Conservation (phyloP, 2,113 vertebrate genomes). For the Piaya cayana region DNA sequence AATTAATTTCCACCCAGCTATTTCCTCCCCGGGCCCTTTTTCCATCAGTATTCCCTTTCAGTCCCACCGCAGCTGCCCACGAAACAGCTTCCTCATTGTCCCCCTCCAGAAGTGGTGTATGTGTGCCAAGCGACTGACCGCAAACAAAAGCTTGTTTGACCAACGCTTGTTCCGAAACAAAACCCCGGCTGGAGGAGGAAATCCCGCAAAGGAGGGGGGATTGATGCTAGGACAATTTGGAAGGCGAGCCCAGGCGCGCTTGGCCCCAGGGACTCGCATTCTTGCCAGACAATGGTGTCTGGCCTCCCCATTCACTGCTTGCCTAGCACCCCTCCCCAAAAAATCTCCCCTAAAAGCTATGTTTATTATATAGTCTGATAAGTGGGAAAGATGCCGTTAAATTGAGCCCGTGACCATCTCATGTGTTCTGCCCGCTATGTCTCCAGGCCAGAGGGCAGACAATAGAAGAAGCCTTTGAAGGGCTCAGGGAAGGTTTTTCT, state of each 20-base stretch:
- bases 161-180: slow-evolving; percentile 85
- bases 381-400: slow-evolving; percentile 3
- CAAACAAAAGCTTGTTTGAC: slow-evolving; percentile 88
- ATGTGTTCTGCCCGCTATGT: neutral
- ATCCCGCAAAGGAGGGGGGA: slow-evolving; percentile 71
- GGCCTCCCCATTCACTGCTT: slow-evolving; percentile 62
- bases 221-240: slow-evolving; percentile 70
- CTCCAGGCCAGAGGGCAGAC: neutral
- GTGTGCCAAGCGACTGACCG: slow-evolving; percentile 79
- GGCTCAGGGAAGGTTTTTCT: neutral
- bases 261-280: slow-evolving; percentile 45
- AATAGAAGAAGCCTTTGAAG: neutral
- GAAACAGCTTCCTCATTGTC: slow-evolving; percentile 78
- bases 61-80: slow-evolving; percentile 67
- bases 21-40: slow-evolving; percentile 28
- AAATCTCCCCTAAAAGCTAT: neutral
- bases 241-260: slow-evolving; percentile 51
- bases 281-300: slow-evolving; percentile 66
- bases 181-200: slow-evolving; percentile 79
- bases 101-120: slow-evolving; percentile 74
- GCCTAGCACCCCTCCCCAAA: neutral
- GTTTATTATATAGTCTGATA: neutral
- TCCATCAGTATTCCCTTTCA: slow-evolving; percentile 63
- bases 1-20: slow-evolving; percentile 23
- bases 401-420: neutral